These are phyloP conservation scores for Sphaeridia pumilis DNA, from an alignment of 2,888 invertebrate species.

Conservation along the genomic window DNA sequence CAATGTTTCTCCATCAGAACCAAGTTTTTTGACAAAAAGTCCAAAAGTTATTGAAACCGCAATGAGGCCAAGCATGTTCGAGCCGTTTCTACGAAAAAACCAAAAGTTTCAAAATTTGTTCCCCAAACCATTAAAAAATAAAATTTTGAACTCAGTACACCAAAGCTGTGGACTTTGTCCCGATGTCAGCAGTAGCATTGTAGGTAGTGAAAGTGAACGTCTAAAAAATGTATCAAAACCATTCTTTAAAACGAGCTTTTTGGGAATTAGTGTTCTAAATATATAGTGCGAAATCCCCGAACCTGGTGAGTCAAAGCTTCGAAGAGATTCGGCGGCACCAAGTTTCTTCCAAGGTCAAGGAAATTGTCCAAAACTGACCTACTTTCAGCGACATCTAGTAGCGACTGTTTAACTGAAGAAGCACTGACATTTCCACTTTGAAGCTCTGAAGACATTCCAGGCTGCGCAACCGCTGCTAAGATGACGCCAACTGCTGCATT, in stretches of 20 bases:
- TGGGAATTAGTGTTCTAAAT: too few relatives aligned
- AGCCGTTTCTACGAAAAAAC: constrained; percentile 4
- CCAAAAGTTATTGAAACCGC: constrained; percentile 9
- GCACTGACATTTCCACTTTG: neutral
- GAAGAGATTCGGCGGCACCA: constrained; percentile 31
- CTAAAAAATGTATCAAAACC: too few relatives aligned
- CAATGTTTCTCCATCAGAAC: neutral
- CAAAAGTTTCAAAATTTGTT: too few relatives aligned
- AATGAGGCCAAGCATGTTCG: constrained; percentile 16
- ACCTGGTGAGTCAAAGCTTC: constrained; percentile 32
- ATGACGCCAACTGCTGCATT: constrained; percentile 66
- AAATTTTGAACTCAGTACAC: too few relatives aligned
- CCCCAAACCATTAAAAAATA: too few relatives aligned
- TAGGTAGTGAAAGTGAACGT: too few relatives aligned
- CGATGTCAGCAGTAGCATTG: too few relatives aligned
- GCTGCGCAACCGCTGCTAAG: constrained; percentile 60
- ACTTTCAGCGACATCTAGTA: constrained; percentile 10
- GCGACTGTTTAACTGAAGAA: constrained; percentile 8
- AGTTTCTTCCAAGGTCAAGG: constrained; percentile 73
- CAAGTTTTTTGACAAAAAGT: neutral
- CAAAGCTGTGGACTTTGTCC: too few relatives aligned
- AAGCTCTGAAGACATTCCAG: constrained; percentile 53
- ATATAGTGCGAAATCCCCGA: too few relatives aligned
- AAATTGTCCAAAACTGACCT: constrained; percentile 60
- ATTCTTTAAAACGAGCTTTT: too few relatives aligned